These are phyloP conservation scores for Diachrysia chrysitis DNA, from an alignment of 2,888 invertebrate genomes.

Conservation along the genomic window DNA sequence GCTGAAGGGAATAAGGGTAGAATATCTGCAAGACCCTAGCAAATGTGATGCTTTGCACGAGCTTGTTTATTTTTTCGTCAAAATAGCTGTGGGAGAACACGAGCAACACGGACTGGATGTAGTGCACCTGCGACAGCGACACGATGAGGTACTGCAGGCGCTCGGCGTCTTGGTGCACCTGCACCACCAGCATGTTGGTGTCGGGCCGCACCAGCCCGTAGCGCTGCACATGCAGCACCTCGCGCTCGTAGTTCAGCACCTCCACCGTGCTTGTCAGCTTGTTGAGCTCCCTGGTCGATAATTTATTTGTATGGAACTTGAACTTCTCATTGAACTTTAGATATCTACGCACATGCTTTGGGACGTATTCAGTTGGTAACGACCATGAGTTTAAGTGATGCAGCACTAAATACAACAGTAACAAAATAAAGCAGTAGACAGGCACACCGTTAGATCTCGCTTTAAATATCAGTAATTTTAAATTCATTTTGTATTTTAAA, in stretches of 20 bases:
- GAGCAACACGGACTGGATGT: constrained; percentile 62
- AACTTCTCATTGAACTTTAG: constrained; percentile 37
- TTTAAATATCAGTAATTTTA: constrained; percentile 42
- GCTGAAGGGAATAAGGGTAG: constrained; percentile 71
- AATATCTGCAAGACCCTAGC: constrained; percentile 75
- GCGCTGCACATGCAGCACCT: constrained; percentile 53
- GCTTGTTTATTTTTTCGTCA: constrained; percentile 59
- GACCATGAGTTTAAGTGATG: constrained; percentile 14
- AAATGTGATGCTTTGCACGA: constrained; percentile 66
- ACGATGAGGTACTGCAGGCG: constrained; percentile 66
- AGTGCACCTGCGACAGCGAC: constrained; percentile 65
- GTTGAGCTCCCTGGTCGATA: constrained; percentile 28
- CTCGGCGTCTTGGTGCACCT: constrained; percentile 59
- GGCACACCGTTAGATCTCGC: constrained; percentile 43
- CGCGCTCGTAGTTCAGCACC: constrained; percentile 54
- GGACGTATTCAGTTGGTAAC: constrained; percentile 15
- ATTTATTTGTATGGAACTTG: not conserved
- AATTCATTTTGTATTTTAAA: constrained; percentile 38
- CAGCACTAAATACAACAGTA: constrained; percentile 33
- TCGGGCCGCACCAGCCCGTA: constrained; percentile 53
- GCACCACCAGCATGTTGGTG: constrained; percentile 62
- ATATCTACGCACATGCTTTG: constrained; percentile 42
- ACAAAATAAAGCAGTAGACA: constrained; percentile 46
- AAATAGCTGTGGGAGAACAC: constrained; percentile 74
- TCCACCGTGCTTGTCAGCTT: constrained; percentile 48